These are phyloP conservation scores for Chanos chanos DNA, from an alignment of 2,797 vertebrate genomes.

Conservation along the genomic window DNA sequence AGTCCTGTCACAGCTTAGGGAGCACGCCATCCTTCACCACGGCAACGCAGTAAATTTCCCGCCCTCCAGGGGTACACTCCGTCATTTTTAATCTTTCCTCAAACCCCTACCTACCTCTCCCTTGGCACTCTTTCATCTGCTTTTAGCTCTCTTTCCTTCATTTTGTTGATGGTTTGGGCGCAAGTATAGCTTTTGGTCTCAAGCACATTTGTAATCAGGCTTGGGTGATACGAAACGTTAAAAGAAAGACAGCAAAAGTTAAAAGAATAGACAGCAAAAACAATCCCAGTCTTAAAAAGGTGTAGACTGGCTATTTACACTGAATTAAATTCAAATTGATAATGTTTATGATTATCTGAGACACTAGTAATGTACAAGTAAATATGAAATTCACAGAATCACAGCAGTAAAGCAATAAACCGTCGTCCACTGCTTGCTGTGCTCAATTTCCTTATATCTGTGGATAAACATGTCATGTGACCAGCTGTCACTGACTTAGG, in stretches of 20 bases:
- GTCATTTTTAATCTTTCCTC: conserved; percentile 12
- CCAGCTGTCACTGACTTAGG: conserved; percentile 28
- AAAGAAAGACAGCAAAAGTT: too few species aligned
- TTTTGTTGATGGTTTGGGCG: neutral
- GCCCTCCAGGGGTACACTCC: conserved; percentile 19
- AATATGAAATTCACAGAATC: too few species aligned
- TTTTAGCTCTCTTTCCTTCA: neutral
- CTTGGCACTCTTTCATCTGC: conserved; percentile 1
- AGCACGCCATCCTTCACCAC: conserved; percentile 24
- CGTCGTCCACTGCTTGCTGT: conserved; percentile 13
- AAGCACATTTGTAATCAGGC: too few species aligned
- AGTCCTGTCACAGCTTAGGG: conserved; percentile 1
- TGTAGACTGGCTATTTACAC: too few species aligned
- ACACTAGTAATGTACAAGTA: too few species aligned
- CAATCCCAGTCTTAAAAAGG: too few species aligned
- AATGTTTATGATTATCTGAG: too few species aligned
- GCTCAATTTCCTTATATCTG: conserved; percentile 36
- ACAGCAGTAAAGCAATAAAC: conserved; percentile 13
- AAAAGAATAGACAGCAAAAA: too few species aligned
- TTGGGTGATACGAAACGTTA: too few species aligned
- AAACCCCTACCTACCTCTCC: neutral
- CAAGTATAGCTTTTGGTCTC: too few species aligned
- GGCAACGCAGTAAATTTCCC: conserved; percentile 20
- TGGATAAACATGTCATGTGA: conserved; percentile 35
- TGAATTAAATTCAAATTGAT: too few species aligned